Base-by-base conservation (phyloP, 1,140 invertebrate genomes). In the Lysiphlebus fabarum region DNA sequence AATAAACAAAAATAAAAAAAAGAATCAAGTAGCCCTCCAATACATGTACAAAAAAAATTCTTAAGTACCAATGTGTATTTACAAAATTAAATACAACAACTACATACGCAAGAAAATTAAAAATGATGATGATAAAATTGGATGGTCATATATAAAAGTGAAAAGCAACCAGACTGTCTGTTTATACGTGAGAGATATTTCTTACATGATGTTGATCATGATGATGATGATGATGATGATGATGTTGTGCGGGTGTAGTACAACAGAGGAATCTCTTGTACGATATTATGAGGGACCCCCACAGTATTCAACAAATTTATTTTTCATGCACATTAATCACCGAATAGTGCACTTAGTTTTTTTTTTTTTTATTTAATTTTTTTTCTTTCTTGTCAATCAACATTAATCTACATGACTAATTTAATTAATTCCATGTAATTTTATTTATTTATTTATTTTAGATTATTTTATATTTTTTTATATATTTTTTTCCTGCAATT, bases 121-220 rank as follows among this genome's bases (percentile, higher is more conserved):
- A 2, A 40, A 51, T 33, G 12, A 36, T 37, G 49, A 38, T 51
- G 34, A 58, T 36, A 45, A 48, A 47, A 62, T 62, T 56, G 53
- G 47, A 53, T 57, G 53, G 62, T 58, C 48, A 48, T 61, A 48
- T 61, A 63, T 63, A 58, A 63, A 60, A 59, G 48, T 59, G 57
- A 59, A 60, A 63, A 60, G 58, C 54, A 41, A 53, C 54, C 50
- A 51, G 49, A 17, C 57, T 43, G 34, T 38, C 33, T 26, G 40
- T 51, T 43, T 37, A 12, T 42, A 48, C 56, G 54, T 14, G 43
- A 41, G 56, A 40, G 55, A 56, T 57, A 45, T 62, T 47, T 53
- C 56, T 48, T 58, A 62, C 56, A 55, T 59, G 51, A 43, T 49
- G 26, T 2, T 26, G 0, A 26, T 17, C 17, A 17, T 26, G 0